Conservation (phyloP, 2,797 vertebrate species). For the Gallinago nigripennis region DNA sequence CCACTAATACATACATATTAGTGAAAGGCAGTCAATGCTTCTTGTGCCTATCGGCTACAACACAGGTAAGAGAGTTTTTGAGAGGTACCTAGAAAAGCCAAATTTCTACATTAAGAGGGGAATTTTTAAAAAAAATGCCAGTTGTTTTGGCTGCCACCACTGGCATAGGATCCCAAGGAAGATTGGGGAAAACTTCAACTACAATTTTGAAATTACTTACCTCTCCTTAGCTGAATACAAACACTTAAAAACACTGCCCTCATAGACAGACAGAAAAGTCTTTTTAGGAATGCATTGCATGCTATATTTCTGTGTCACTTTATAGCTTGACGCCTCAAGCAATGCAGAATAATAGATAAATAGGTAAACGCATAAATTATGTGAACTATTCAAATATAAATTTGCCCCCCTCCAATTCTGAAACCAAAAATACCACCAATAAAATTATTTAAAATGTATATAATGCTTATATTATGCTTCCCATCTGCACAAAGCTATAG, state of each 20-base stretch:
- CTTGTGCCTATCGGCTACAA: conserved; percentile 49
- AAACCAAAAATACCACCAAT: not conserved
- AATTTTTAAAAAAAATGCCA: not conserved
- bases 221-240: not conserved
- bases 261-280: not conserved
- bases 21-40: not conserved
- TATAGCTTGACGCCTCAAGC: not conserved
- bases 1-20: not conserved
- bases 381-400: not conserved
- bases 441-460: not conserved
- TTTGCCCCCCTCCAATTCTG: not conserved
- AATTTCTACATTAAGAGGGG: conserved; percentile 19
- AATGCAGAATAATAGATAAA: not conserved
- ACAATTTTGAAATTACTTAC: not conserved
- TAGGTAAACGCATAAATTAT: not conserved
- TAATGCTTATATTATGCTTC: not conserved
- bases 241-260: not conserved
- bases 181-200: not conserved
- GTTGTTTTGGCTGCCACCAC: not conserved
- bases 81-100: conserved; percentile 36
- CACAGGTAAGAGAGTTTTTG: conserved; percentile 25
- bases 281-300: not conserved
- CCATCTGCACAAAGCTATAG: not conserved
- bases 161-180: not conserved
- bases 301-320: not conserved